Percentiles rank a stretch among this genome's conserved stretches.
Evolutionary conservation across 1,140 invertebrate species (phyloP).

Genomic region (Drosophila grimshawi): DNA sequence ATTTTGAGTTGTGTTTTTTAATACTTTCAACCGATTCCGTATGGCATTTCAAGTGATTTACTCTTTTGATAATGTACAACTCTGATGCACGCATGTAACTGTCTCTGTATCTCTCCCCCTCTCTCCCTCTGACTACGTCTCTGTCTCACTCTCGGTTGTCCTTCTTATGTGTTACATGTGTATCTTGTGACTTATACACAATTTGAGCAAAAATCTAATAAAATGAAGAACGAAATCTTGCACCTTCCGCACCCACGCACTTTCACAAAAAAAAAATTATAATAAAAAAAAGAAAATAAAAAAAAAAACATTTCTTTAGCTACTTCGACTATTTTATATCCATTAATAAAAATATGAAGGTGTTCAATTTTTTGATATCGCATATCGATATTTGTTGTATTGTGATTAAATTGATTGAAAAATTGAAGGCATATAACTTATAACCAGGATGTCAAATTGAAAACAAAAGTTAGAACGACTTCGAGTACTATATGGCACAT

Average conservation of each 20-base stretch:
- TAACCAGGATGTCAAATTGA: too few species aligned
- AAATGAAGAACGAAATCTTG: constrained; percentile 13
- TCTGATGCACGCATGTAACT: constrained; percentile 13
- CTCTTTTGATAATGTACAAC: constrained; percentile 69
- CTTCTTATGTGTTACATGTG: constrained; percentile 36
- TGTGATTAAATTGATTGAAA: too few species aligned
- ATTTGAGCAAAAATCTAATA: constrained; percentile 21
- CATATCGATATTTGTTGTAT: too few species aligned
- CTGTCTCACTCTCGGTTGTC: not conserved
- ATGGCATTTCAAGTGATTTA: constrained; percentile 68
- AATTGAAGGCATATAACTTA: too few species aligned
- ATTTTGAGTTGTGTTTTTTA: constrained; percentile 71
- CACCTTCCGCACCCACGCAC: constrained; percentile 2
- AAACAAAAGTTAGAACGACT: too few species aligned
- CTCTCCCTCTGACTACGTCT: constrained; percentile 16
- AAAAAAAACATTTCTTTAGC: too few species aligned
- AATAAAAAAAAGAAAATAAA: constrained; percentile 12
- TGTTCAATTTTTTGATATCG: too few species aligned
- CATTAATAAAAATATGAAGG: not conserved
- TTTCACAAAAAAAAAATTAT: constrained; percentile 24
- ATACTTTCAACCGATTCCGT: constrained; percentile 45
- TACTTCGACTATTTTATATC: constrained; percentile 12
- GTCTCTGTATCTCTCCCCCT: constrained; percentile 1
- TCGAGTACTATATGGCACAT: too few species aligned
- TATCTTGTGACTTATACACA: constrained; percentile 39